These are phyloP conservation scores for Diabrotica undecimpunctata DNA, from an alignment of 1,140 invertebrate species.

Conservation along the genomic window DNA sequence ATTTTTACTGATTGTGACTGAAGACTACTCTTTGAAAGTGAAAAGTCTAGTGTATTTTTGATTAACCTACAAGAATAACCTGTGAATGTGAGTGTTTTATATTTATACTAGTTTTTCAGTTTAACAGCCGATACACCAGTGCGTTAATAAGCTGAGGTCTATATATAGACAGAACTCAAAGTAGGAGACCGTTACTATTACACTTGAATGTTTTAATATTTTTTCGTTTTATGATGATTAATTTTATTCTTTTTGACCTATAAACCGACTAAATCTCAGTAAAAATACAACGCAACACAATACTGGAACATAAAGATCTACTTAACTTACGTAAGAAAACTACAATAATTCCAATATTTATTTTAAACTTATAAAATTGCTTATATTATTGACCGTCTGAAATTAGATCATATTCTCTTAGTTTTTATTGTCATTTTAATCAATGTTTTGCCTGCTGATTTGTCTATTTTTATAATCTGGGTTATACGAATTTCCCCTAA, in stretches of 20 bases:
- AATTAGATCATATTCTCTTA: no score
- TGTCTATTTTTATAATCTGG: no score
- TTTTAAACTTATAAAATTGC: no score
- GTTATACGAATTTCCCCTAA: no score
- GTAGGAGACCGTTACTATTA: not conserved
- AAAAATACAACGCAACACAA: not conserved
- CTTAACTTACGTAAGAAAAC: no score
- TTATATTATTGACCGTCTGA: no score
- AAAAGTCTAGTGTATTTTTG: not conserved
- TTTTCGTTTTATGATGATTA: not conserved
- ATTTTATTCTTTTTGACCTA: not conserved
- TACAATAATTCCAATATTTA: no score
- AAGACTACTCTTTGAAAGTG: not conserved
- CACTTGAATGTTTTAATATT: not conserved
- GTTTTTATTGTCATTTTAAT: no score
- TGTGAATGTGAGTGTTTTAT: not conserved
- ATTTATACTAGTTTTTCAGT: constrained; percentile 8
- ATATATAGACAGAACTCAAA: constrained; percentile 14
- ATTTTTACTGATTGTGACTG: not conserved
- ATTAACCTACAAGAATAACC: not conserved
- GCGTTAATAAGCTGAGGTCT: constrained; percentile 11
- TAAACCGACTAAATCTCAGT: not conserved
- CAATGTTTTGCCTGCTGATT: no score
- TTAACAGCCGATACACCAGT: not conserved
- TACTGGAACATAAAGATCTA: not conserved